These are phyloP conservation scores for Troides aeacus DNA, from an alignment of 2,888 invertebrate species.

Conservation along the genomic window DNA sequence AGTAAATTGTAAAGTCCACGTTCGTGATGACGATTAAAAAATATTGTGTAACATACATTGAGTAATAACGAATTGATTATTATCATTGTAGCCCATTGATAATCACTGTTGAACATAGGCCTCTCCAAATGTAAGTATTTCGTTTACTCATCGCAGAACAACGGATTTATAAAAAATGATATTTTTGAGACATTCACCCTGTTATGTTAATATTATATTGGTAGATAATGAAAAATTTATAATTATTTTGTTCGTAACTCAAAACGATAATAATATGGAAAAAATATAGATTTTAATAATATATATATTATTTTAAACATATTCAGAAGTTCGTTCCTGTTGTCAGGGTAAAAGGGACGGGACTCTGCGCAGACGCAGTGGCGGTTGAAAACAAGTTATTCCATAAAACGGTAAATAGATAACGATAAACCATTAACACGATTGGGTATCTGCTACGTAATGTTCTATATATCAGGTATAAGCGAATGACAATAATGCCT, in stretches of 20 bases:
- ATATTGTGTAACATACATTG: neutral
- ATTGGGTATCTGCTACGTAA: conserved; percentile 6
- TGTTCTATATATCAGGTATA: conserved; percentile 9
- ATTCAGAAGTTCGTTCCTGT: neutral
- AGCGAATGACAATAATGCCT: conserved; percentile 16
- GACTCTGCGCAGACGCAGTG: neutral
- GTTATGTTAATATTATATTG: no score
- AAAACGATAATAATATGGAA: neutral
- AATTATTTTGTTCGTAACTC: neutral
- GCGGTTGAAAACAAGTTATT: neutral
- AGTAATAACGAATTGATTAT: neutral
- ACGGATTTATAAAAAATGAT: no score
- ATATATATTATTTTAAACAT: neutral
- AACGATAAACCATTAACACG: neutral
- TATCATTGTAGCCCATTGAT: neutral
- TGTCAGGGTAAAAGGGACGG: neutral
- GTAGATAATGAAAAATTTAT: no score
- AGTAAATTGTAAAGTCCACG: neutral
- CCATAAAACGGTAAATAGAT: conserved; percentile 1
- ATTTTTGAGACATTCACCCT: no score
- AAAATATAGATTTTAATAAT: neutral
- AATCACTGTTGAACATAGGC: no score
- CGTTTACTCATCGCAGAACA: no score
- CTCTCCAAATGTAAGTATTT: neutral
- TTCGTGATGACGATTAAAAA: neutral